These are phyloP conservation scores for Silurus asotus DNA, from an alignment of 2,113 vertebrate genomes.

Conservation along the genomic window DNA sequence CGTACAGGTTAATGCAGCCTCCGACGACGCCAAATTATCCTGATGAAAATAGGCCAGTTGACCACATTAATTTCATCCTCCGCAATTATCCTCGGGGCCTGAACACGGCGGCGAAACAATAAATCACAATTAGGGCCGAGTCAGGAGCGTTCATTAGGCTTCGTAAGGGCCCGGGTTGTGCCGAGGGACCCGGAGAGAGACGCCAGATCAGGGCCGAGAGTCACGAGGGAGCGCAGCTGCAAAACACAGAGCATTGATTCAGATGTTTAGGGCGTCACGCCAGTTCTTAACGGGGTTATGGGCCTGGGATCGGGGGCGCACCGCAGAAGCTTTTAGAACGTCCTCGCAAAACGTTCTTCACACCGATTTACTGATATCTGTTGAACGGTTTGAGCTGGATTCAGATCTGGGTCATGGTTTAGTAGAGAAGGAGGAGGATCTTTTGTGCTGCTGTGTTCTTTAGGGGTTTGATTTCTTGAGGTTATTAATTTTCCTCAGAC, in stretches of 20 bases:
- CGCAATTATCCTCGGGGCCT: slow-evolving; percentile 49
- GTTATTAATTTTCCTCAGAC: neutral
- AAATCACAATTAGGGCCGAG: slow-evolving; percentile 58
- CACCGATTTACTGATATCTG: neutral
- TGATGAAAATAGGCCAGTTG: slow-evolving; percentile 58
- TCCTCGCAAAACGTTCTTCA: too few species aligned
- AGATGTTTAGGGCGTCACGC: slow-evolving; percentile 21
- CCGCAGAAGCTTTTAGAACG: neutral
- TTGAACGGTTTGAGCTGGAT: neutral
- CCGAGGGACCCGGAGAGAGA: slow-evolving; percentile 27
- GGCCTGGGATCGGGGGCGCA: neutral
- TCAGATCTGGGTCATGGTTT: slow-evolving; percentile 14
- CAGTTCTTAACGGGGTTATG: neutral
- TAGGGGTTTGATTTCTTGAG: neutral
- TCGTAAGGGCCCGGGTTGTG: slow-evolving; percentile 25
- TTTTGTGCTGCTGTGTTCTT: neutral
- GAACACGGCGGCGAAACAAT: slow-evolving; percentile 42
- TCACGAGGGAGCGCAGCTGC: slow-evolving; percentile 26
- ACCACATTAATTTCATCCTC: slow-evolving; percentile 58
- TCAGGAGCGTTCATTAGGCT: slow-evolving; percentile 49
- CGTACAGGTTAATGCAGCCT: slow-evolving; percentile 50
- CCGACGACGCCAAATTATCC: slow-evolving; percentile 48
- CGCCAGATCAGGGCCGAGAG: slow-evolving; percentile 36
- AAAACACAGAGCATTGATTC: slow-evolving; percentile 31
- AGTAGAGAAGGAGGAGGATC: neutral